A percentile compares a stretch with the other conserved stretches of the same genome.
phyloP scores from a whole-genome alignment of 2,113 vertebrate species.

The Mirza zaza region DNA sequence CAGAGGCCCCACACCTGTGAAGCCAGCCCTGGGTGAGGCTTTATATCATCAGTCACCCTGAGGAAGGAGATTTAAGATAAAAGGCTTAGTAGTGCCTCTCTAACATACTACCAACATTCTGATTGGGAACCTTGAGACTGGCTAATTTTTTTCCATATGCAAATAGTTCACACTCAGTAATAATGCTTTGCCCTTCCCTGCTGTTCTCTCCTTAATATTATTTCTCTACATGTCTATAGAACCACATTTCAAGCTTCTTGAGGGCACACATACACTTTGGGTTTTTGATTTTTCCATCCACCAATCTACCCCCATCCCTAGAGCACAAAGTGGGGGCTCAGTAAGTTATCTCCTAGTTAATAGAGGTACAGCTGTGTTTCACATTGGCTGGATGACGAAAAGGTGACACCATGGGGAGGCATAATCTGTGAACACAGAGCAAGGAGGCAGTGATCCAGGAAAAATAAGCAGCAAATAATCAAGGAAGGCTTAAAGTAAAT shows the following conservation, averaged over 20 bases:
- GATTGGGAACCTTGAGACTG: not conserved
- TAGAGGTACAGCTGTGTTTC: not conserved
- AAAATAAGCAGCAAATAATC: not conserved
- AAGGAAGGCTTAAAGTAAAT: not conserved
- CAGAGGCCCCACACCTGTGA: not conserved
- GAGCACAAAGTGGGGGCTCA: not conserved
- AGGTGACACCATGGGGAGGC: not conserved
- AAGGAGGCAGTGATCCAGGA: not conserved
- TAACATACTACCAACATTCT: too few relatives aligned
- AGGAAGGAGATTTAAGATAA: not conserved
- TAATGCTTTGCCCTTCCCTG: not conserved
- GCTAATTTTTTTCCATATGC: not conserved
- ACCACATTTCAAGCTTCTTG: not conserved
- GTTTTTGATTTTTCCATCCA: not conserved
- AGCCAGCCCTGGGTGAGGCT: not conserved
- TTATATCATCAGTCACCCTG: not conserved
- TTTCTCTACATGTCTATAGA: not conserved
- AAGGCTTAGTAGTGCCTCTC: not conserved
- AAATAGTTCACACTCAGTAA: not conserved
- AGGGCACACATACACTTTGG: not conserved
- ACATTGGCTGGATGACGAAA: not conserved
- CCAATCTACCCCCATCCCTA: not conserved
- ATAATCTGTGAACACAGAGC: not conserved
- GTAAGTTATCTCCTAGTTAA: not conserved
- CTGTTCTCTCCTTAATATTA: fast-evolving